Conservation (phyloP, 1,140 invertebrate genomes). For the Caenorhabditis briggsae region DNA sequence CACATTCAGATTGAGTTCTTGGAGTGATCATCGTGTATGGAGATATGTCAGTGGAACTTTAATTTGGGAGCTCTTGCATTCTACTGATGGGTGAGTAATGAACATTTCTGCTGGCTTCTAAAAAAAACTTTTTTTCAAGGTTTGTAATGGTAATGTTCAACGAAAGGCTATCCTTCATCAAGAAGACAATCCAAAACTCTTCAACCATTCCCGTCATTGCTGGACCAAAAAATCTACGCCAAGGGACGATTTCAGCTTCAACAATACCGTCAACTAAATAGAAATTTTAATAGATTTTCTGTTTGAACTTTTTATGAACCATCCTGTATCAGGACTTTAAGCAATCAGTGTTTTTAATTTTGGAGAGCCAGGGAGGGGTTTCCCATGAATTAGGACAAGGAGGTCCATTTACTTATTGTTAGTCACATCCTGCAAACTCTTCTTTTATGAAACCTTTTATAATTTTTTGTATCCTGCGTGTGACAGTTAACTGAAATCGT, state of each 20-base stretch:
- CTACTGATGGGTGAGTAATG: background rate
- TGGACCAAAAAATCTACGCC: background rate
- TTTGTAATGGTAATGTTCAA: constrained; percentile 48
- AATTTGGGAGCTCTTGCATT: background rate
- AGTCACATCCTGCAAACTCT: too few relatives aligned
- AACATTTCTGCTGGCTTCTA: background rate
- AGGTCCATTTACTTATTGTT: too few relatives aligned
- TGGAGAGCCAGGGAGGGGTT: too few relatives aligned
- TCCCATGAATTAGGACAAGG: too few relatives aligned
- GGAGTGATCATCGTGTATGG: constrained; percentile 5
- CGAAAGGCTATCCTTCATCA: constrained; percentile 2
- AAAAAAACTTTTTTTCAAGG: background rate
- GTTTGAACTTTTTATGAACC: too few relatives aligned
- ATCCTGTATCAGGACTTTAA: too few relatives aligned
- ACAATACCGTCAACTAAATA: background rate
- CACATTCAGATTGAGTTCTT: constrained; percentile 15
- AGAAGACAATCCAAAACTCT: background rate
- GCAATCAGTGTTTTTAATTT: too few relatives aligned
- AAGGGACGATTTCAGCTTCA: background rate
- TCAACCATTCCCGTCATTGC: background rate
- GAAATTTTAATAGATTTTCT: background rate
- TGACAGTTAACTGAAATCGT: too few relatives aligned
- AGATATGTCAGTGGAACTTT: constrained; percentile 19
- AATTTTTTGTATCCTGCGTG: too few relatives aligned
- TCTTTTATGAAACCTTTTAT: too few relatives aligned